Conservation (phyloP, 2,797 vertebrate genomes). For the Fratercula arctica region DNA sequence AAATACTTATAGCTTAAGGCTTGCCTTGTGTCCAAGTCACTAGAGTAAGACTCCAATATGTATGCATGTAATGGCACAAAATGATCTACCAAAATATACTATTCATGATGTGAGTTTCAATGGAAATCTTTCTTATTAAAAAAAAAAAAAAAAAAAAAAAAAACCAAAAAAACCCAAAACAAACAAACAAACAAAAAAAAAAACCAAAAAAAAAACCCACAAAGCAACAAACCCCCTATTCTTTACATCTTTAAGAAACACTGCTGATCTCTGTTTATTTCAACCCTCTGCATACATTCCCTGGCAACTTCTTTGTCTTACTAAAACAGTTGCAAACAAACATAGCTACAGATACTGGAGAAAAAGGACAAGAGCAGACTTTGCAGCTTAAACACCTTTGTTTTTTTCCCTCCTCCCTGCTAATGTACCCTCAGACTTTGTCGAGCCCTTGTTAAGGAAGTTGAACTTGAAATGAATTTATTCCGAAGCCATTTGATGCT, state of each 20-base stretch:
- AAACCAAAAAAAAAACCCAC: too few relatives aligned
- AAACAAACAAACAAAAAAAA: not conserved
- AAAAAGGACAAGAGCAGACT: not conserved
- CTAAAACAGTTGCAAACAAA: not conserved
- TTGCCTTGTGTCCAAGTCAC: not conserved
- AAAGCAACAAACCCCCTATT: not conserved
- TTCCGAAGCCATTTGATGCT: not conserved
- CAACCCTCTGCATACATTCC: not conserved
- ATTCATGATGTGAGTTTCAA: not conserved
- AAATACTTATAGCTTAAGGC: not conserved
- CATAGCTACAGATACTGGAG: not conserved
- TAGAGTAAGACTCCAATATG: not conserved
- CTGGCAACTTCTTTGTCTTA: not conserved
- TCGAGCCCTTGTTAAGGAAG: not conserved
- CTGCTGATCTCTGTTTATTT: not conserved
- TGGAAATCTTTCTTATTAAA: not conserved
- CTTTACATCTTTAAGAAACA: not conserved
- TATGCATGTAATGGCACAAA: not conserved
- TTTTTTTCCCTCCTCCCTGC: rapidly evolving
- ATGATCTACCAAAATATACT: not conserved
- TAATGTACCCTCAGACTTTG: not conserved
- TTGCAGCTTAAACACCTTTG: not conserved
- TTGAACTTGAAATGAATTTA: not conserved
- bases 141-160: not conserved
- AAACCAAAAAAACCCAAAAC: too few relatives aligned